phyloP scores from a whole-genome alignment of 2,113 vertebrate genomes.

The Ochotona curzoniae region DNA sequence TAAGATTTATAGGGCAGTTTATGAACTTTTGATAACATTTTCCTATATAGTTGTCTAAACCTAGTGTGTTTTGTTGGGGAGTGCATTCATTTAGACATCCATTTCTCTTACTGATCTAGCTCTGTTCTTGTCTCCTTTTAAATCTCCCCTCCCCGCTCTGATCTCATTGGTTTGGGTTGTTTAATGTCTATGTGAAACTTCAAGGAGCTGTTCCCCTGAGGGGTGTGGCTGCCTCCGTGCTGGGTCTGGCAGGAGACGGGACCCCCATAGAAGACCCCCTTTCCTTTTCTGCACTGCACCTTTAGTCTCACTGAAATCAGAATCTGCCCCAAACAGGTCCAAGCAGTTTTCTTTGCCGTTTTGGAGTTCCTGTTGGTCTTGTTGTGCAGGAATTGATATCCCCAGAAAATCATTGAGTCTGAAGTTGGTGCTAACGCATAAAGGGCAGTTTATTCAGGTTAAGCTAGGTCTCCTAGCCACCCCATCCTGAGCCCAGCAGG shows the following conservation, averaged over 20 bases:
- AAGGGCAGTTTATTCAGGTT: too few species aligned
- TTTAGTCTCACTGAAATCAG: neutral
- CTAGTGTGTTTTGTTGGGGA: neutral
- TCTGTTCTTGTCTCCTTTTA: neutral
- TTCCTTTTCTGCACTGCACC: accelerated
- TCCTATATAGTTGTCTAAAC: neutral
- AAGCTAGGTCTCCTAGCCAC: too few species aligned
- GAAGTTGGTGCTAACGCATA: too few species aligned
- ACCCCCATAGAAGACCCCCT: neutral
- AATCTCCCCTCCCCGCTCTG: neutral
- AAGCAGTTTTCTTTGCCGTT: neutral
- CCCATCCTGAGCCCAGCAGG: too few species aligned
- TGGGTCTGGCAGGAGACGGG: neutral
- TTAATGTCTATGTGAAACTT: neutral
- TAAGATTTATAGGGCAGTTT: neutral
- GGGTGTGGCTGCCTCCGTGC: neutral
- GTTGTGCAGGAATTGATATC: too few species aligned
- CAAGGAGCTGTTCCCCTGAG: neutral
- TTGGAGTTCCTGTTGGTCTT: neutral
- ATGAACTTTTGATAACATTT: neutral
- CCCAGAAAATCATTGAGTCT: too few species aligned
- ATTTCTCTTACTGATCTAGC: neutral
- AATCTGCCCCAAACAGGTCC: neutral
- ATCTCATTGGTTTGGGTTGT: neutral
- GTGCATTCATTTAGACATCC: neutral